Conservation (phyloP, 2,113 vertebrate species). For the Nothobranchius kuhntae region DNA sequence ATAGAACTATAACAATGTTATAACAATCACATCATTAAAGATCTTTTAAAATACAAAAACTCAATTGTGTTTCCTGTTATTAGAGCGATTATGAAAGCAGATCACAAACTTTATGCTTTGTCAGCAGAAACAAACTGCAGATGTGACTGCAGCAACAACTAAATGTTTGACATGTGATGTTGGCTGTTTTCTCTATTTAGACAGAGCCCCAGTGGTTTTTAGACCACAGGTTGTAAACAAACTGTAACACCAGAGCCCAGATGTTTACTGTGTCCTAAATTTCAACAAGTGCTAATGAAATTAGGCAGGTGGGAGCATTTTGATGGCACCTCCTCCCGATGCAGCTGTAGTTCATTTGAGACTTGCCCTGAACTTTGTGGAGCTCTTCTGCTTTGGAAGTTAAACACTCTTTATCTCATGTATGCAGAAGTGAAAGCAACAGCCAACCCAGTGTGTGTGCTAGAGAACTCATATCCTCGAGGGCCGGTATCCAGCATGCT, state of each 20-base stretch:
- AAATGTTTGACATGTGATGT: constrained; percentile 13
- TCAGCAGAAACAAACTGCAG: constrained; percentile 3
- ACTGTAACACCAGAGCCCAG: constrained; percentile 22
- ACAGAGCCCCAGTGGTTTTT: neutral
- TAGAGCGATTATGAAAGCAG: neutral
- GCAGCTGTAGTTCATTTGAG: constrained; percentile 50
- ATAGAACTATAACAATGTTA: too few relatives aligned
- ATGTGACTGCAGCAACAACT: neutral
- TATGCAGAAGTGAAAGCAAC: too few relatives aligned
- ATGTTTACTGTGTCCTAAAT: constrained; percentile 45
- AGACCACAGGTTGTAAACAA: constrained; percentile 45
- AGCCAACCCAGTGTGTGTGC: too few relatives aligned
- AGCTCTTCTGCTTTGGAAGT: neutral
- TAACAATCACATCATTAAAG: neutral
- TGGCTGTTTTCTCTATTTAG: neutral
- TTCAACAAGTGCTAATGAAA: constrained; percentile 63
- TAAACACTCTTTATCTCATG: too few relatives aligned
- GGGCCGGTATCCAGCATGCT: too few relatives aligned
- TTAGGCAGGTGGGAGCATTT: constrained; percentile 46
- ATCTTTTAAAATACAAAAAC: too few relatives aligned
- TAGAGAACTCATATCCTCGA: too few relatives aligned
- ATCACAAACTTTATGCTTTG: neutral
- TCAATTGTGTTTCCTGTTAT: neutral
- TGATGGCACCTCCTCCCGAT: constrained; percentile 12
- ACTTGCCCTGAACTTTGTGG: constrained; percentile 31